phyloP scores from a whole-genome alignment of 1,140 invertebrate genomes.

The Zaprionus capensis region DNA sequence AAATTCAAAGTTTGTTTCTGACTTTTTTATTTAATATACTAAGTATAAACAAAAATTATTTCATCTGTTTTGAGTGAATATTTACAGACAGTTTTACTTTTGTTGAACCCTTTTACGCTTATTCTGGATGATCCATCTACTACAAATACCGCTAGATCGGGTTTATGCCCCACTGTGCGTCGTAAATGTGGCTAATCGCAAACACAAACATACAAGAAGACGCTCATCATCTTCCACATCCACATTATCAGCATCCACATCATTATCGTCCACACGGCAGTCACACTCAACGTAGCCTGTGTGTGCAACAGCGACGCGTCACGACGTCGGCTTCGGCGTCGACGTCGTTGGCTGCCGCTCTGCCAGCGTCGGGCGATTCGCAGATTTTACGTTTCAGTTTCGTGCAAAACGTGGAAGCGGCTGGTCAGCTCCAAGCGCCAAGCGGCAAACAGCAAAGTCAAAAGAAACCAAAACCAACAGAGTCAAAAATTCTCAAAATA shows the following conservation, averaged over 20 bases:
- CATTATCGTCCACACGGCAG: slow-evolving; percentile 23
- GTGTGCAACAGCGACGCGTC: slow-evolving; percentile 26
- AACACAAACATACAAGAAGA: slow-evolving; percentile 48
- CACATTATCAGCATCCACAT: slow-evolving; percentile 11
- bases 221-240: slow-evolving; percentile 18
- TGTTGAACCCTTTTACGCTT: too few species aligned
- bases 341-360: slow-evolving; percentile 32
- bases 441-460: slow-evolving; percentile 14
- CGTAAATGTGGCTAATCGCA: slow-evolving; percentile 51
- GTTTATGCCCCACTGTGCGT: not conserved
- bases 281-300: slow-evolving; percentile 34
- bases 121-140: too few species aligned
- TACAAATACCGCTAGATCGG: too few species aligned
- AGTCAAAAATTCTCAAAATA: slow-evolving; percentile 29
- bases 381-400: slow-evolving; percentile 80
- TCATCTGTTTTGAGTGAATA: too few species aligned
- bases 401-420: slow-evolving; percentile 78
- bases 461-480: slow-evolving; percentile 21
- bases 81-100: too few species aligned
- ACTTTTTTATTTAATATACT: too few species aligned
- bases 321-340: not conserved
- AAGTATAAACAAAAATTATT: too few species aligned
- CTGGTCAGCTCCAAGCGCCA: slow-evolving; percentile 59
- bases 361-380: slow-evolving; percentile 56
- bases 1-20: too few species aligned